Percentiles rank a stretch among this genome's conserved stretches.
Conservation (phyloP, 1,140 invertebrate species). For the Chionoecetes opilio region DNA sequence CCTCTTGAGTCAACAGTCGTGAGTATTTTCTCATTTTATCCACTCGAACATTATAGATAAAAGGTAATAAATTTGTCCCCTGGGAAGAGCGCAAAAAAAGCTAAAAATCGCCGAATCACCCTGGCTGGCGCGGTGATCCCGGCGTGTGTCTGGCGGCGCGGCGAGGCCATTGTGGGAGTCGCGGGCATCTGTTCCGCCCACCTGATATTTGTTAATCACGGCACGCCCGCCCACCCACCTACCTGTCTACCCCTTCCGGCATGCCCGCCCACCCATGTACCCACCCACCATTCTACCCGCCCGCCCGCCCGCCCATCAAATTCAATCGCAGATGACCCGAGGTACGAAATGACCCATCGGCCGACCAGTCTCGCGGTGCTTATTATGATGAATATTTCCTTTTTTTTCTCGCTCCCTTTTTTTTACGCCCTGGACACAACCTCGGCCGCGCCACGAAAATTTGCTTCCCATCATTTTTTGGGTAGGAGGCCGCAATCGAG, state of each 20-base stretch:
- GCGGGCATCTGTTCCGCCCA: slow-evolving; percentile 60
- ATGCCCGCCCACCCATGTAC: background rate
- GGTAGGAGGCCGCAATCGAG: slow-evolving; percentile 2
- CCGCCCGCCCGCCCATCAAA: slow-evolving; percentile 54
- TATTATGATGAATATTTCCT: slow-evolving; percentile 61
- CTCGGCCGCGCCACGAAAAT: slow-evolving; percentile 51
- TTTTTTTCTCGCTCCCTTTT: background rate
- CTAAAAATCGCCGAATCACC: background rate
- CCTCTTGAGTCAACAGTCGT: background rate
- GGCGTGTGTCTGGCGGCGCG: background rate
- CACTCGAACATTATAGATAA: background rate
- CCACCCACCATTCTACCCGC: background rate
- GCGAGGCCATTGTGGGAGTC: slow-evolving; percentile 39
- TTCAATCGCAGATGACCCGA: slow-evolving; percentile 61
- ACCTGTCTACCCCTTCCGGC: background rate
- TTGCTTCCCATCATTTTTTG: slow-evolving; percentile 63
- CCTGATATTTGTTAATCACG: slow-evolving; percentile 64
- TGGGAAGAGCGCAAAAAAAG: background rate
- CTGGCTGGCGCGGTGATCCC: background rate
- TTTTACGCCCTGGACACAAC: background rate
- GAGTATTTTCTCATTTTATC: background rate
- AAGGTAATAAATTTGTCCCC: background rate
- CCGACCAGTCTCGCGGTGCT: slow-evolving; percentile 6
- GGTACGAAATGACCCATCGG: slow-evolving; percentile 50
- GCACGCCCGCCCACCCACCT: background rate